Conservation (phyloP, 2,797 vertebrate genomes). For the Centroberyx gerrardi region DNA sequence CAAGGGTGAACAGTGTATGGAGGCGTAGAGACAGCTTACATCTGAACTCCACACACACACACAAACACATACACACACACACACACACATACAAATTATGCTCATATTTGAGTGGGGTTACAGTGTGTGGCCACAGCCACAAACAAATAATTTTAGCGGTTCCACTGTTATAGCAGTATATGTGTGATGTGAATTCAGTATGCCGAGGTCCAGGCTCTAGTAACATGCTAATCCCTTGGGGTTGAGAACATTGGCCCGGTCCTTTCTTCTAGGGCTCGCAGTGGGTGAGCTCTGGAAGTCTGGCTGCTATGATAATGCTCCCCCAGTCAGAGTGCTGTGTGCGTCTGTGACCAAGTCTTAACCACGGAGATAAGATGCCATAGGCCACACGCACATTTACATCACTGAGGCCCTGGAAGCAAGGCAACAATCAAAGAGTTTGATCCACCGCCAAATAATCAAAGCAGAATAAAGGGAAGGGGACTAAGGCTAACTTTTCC, state of each 20-base stretch:
- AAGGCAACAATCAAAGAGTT: constrained; percentile 73
- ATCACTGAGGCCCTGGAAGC: constrained; percentile 75
- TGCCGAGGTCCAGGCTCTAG: constrained; percentile 72
- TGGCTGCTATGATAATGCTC: constrained; percentile 84
- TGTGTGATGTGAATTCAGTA: constrained; percentile 68
- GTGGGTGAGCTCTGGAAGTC: constrained; percentile 73
- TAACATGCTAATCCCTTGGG: constrained; percentile 81
- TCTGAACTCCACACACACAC: constrained; percentile 45
- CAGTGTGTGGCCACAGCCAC: constrained; percentile 7
- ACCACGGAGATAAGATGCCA: constrained; percentile 76
- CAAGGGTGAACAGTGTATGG: constrained; percentile 59
- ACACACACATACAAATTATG: constrained; percentile 12
- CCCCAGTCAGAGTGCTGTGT: constrained; percentile 63
- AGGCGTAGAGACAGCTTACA: constrained; percentile 50
- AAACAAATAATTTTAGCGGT: constrained; percentile 54
- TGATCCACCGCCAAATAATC: constrained; percentile 62
- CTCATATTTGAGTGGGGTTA: constrained; percentile 34
- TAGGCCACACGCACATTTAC: constrained; percentile 70
- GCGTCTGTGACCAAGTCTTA: constrained; percentile 73
- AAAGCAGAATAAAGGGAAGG: constrained; percentile 18
- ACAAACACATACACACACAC: constrained; percentile 8
- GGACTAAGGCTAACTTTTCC: constrained; percentile 49
- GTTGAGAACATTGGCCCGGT: constrained; percentile 69
- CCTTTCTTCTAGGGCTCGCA: constrained; percentile 72
- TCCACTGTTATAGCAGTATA: constrained; percentile 33